Base-by-base conservation (phyloP, 2,113 vertebrate species). In the Poecile atricapillus region DNA sequence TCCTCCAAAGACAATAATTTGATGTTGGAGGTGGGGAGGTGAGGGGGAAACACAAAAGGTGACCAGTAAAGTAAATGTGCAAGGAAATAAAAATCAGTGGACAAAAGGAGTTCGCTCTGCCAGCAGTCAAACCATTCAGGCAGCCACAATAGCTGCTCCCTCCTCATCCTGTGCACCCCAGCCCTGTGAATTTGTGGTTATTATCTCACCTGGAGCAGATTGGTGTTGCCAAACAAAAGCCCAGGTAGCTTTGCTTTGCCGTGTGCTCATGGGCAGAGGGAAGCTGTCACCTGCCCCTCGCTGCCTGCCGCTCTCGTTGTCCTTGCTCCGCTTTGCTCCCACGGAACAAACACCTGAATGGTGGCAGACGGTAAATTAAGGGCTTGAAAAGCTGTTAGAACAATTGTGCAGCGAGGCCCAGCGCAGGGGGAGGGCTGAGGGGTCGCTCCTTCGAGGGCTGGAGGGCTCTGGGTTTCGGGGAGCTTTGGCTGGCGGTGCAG, bases 371-470 rank as follows among this genome's bases (percentile, higher is more conserved):
- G 33, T 60, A 43, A 95, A 97, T 53, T 10, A 60, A 50, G 18
- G 33, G 37, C 22, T 65, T 70, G 70, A 21, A 43, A 56, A 86
- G 1, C 50, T 47, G 0, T 39, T 39, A 35, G 62, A n/a, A 53
- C n/a, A 58, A 84, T 77, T 31, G 39, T 39, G 39, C 19, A 37
- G 23, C 3, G 62, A 82, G 56, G 65, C 50, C 55, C 3, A 1
- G 75, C 7, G 31, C 28, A 23, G 18, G 20, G 27, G 37, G 28
- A 44, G 25, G 39, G 37, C 31, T 52, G 62, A 70, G 64, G 19
- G 18, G 50, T 60, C 9, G 0, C 12, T 11, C 3, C 71, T 43
- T 11, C 0, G 0, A 44, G 50, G 65, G 24, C 33, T 22, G n/a
- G 21, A 68, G 63, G 35, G 64, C 41, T 67, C 8, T 18, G 63